Conservation (phyloP, 2,888 invertebrate genomes). For the Scaptomyza tumidula region DNA sequence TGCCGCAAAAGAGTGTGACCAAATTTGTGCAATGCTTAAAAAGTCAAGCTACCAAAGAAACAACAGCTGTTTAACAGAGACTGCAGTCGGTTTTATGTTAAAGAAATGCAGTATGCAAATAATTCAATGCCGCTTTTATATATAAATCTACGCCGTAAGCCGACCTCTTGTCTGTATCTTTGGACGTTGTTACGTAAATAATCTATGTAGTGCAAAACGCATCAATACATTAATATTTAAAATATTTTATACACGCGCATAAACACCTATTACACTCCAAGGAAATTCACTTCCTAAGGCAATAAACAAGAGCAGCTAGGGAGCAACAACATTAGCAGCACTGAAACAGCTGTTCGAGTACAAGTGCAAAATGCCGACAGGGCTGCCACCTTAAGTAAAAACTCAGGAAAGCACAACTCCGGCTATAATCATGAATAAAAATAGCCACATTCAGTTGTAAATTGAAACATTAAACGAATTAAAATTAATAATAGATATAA, state of each 20-base stretch:
- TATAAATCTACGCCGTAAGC: no score
- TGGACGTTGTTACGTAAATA: no score
- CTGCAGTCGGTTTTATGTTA: constrained; percentile 7
- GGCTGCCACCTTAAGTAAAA: constrained; percentile 27
- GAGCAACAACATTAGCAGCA: constrained; percentile 3
- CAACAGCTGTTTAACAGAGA: constrained; percentile 11
- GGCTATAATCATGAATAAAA: constrained; percentile 35
- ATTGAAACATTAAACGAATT: not conserved
- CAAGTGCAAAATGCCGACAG: constrained; percentile 39
- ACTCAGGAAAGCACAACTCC: not conserved
- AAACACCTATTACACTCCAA: no score
- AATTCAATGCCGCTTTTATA: no score
- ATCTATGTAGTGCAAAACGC: not conserved
- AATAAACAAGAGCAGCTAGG: constrained; percentile 9
- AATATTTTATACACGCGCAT: not conserved
- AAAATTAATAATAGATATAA: not conserved
- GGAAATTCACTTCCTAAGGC: not conserved
- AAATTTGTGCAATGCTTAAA: constrained; percentile 6
- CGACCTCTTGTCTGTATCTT: no score
- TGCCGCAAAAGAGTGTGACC: constrained; percentile 55
- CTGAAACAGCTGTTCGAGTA: constrained; percentile 31
- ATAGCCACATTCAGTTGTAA: not conserved
- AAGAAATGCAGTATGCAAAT: not conserved
- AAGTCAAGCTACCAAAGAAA: not conserved
- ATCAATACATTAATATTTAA: not conserved